Evolutionary conservation across 2,888 invertebrate species (phyloP), one percentile per base, ranked within the genome.

Genomic region (Torymus texanus): DNA sequence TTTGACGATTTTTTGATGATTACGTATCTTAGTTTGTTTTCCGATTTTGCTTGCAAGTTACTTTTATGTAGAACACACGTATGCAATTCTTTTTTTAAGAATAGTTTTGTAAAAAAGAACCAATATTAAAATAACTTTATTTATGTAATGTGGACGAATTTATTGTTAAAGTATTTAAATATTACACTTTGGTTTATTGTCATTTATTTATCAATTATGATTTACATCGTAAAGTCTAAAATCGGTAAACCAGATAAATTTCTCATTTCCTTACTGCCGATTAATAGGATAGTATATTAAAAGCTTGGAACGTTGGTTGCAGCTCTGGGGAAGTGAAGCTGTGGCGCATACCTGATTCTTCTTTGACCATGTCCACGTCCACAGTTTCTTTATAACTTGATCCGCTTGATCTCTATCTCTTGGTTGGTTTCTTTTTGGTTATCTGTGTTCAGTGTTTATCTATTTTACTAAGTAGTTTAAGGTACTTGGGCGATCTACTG

Each of bases 321-420:
- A 94, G 94, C 92, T 93, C 93, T 92, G 94, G 94, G 90, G 94
- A 94, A 91, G 93, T 94, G 91, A 94, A 94, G 90, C 92, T 93
- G 90, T 94, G 94, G 94, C 90, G 91, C 86, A 89, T 91, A 84
- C 89, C 89, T 80, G 90, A 90, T 86, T 88, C 91, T 84, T 88
- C 90, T 85, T 90, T 91, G 89, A 90, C 91, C 81, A 91, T 92
- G 91, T 91, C 92, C 83, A 90, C 89, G 82, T 90, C 90, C 87
- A 89, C 90, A 86, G 87, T 89, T 84, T 90, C 90, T 83, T 89
- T 90, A 85, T 90, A 90, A 90, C 86, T 90, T 87, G 84, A 85
- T 85, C 85, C 85, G 81, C 79, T 86, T 81, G 84, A 78, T 81
- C 82, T 82, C 84, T 83, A 84, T 80, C 77, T 81, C 79, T 83